phyloP scores from a whole-genome alignment of 2,113 vertebrate genomes.

The Onychostruthus taczanowskii region DNA sequence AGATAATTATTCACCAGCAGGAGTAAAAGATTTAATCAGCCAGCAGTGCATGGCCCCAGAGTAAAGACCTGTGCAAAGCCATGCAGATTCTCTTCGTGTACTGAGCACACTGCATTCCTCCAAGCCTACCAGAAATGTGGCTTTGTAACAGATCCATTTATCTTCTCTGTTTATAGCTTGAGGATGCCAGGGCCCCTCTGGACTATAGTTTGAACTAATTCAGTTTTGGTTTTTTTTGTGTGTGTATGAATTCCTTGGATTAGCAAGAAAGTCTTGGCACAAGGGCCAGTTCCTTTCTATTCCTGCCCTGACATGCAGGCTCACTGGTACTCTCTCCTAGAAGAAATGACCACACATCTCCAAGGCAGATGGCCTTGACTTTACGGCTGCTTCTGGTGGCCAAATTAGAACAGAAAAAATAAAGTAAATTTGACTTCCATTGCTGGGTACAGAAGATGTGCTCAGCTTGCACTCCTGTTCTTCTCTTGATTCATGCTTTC shows the following conservation, averaged over 20 bases:
- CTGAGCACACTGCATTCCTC: neutral
- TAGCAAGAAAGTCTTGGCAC: slow-evolving; percentile 10
- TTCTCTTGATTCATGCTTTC: neutral
- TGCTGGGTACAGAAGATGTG: neutral
- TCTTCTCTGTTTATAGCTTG: neutral
- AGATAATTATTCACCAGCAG: neutral
- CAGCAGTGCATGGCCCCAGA: neutral
- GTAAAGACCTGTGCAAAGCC: neutral
- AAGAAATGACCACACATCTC: neutral
- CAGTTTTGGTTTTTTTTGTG: neutral
- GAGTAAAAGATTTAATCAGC: neutral
- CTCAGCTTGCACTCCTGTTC: neutral
- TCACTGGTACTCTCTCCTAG: neutral
- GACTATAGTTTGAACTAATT: neutral
- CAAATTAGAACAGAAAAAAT: neutral
- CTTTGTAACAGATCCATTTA: slow-evolving; percentile 27
- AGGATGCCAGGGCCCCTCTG: neutral
- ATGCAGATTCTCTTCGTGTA: neutral
- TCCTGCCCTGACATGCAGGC: neutral
- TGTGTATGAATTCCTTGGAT: slow-evolving; percentile 5
- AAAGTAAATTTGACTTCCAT: neutral
- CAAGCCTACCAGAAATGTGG: neutral
- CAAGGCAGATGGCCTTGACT: neutral
- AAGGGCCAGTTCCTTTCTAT: neutral
- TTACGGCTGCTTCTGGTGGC: neutral